phyloP scores from a whole-genome alignment of 2,113 vertebrate species.

The Peromyscus maniculatus region DNA sequence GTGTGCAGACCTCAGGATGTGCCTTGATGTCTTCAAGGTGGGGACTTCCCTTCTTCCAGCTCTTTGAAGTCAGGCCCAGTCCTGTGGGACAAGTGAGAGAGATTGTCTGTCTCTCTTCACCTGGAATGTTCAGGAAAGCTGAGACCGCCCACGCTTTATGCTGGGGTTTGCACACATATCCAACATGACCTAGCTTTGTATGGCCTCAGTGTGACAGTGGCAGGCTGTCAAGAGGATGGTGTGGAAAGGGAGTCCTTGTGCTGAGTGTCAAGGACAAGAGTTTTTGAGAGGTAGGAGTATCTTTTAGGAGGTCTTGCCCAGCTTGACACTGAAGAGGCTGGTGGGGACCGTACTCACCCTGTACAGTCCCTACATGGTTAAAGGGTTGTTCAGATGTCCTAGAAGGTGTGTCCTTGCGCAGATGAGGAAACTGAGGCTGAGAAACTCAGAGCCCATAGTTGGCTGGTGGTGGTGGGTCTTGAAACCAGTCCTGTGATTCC shows the following conservation, averaged over 20 bases:
- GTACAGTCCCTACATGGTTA: neutral
- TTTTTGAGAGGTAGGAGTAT: neutral
- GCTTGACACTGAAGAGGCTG: neutral
- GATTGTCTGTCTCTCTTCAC: neutral
- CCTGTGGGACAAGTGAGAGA: neutral
- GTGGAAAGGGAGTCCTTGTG: neutral
- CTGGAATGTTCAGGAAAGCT: neutral
- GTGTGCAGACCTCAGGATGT: slow-evolving; percentile 91
- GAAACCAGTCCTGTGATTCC: neutral
- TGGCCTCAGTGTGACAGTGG: neutral
- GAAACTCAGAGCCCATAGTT: neutral
- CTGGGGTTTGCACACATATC: neutral
- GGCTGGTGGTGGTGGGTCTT: neutral
- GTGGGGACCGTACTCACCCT: neutral
- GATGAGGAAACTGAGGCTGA: neutral
- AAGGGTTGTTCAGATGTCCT: neutral
- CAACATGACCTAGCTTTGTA: neutral
- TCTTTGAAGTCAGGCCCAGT: neutral
- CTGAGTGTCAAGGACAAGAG: neutral
- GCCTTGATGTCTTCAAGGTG: slow-evolving; percentile 93
- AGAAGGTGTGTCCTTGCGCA: neutral
- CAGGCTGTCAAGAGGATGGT: neutral
- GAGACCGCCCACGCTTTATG: neutral
- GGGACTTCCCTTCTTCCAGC: neutral
- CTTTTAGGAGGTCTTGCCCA: neutral